These are phyloP conservation scores for Nemapogon koenigi DNA, from an alignment of 2,888 invertebrate genomes.

Conservation along the genomic window DNA sequence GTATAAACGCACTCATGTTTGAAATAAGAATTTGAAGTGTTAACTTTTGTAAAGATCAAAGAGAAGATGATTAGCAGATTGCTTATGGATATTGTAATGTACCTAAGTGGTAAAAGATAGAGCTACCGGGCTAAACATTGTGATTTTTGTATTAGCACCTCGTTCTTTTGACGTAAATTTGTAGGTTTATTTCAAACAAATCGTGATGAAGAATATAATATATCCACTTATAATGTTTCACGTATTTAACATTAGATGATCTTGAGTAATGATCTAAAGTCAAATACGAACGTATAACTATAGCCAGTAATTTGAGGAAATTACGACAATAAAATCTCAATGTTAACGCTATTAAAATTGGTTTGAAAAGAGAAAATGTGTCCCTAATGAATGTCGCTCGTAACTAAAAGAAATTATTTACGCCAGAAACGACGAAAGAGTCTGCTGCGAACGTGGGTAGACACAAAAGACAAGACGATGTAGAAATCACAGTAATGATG, in stretches of 20 bases:
- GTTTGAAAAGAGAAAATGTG: conserved; percentile 42
- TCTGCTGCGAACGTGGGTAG: conserved; percentile 35
- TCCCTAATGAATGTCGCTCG: conserved; percentile 44
- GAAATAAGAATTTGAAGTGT: conserved; percentile 49
- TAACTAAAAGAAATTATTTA: conserved; percentile 53
- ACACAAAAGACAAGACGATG: conserved; percentile 42
- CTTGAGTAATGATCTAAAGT: conserved; percentile 1
- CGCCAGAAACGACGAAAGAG: conserved; percentile 37
- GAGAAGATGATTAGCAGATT: conserved; percentile 48
- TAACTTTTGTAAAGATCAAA: conserved; percentile 45
- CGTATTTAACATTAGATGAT: too few relatives aligned
- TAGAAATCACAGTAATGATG: conserved; percentile 53
- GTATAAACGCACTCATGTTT: conserved; percentile 33
- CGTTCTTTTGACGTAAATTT: too few relatives aligned
- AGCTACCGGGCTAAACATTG: conserved; percentile 32
- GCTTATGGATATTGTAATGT: conserved; percentile 44
- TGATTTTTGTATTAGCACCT: conserved; percentile 47
- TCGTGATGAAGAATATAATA: too few relatives aligned
- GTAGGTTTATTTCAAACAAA: too few relatives aligned
- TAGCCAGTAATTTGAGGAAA: conserved; percentile 30
- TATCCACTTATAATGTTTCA: too few relatives aligned
- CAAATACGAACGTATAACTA: conserved; percentile 2
- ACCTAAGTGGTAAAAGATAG: conserved; percentile 38
- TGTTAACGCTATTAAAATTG: conserved; percentile 44
- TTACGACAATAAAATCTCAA: conserved; percentile 43